A percentile compares a stretch with the other conserved stretches of the same genome.
Conservation (phyloP, 1,140 invertebrate genomes). For the Lepidurus arcticus region DNA sequence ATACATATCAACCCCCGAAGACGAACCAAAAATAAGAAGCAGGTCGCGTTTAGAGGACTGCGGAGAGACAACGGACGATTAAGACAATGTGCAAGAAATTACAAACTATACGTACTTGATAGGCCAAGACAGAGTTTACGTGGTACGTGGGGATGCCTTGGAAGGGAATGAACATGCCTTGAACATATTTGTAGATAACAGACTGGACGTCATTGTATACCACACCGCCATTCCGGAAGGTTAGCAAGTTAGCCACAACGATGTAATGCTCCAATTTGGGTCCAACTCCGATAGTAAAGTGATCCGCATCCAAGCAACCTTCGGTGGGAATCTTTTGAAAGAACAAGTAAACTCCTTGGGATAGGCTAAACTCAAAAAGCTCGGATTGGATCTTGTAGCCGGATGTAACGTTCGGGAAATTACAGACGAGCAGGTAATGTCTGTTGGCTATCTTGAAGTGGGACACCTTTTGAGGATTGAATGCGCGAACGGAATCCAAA, state of each 20-base stretch:
- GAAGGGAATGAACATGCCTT: neutral
- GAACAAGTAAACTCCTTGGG: neutral
- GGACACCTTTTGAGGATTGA: neutral
- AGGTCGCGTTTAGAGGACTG: neutral
- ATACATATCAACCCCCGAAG: conserved; percentile 1
- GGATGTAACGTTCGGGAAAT: neutral
- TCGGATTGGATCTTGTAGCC: neutral
- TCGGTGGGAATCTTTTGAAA: conserved; percentile 7
- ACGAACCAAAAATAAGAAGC: neutral
- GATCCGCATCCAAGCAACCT: neutral
- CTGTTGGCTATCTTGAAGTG: neutral
- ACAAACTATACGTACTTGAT: neutral
- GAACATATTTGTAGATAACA: neutral
- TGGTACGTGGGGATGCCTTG: neutral
- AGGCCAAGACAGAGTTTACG: neutral
- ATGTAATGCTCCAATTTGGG: neutral
- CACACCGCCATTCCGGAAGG: neutral
- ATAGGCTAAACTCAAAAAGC: neutral
- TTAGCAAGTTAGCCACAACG: conserved; percentile 16
- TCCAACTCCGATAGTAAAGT: neutral
- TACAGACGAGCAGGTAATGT: neutral
- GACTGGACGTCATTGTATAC: neutral
- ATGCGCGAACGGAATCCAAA: neutral
- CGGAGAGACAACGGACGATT: neutral
- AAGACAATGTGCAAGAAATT: neutral